Conservation (phyloP, 2,113 vertebrate species). For the Todiramphus chloris region DNA sequence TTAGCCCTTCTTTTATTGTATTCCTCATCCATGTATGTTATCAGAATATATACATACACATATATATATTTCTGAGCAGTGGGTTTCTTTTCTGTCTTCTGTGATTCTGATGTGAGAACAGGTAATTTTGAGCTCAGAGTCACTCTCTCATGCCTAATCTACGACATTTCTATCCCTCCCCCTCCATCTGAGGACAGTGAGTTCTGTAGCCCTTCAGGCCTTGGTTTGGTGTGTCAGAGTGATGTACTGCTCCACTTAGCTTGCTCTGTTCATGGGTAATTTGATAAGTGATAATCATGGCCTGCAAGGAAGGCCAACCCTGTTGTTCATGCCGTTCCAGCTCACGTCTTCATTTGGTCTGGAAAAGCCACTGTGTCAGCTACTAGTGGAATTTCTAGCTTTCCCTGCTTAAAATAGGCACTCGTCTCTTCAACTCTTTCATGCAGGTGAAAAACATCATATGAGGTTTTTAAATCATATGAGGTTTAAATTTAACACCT, state of each 20-base stretch:
- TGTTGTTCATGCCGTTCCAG: not conserved
- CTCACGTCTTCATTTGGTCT: not conserved
- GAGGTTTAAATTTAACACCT: not conserved
- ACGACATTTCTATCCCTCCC: not conserved
- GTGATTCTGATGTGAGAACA: not conserved
- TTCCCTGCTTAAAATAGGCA: not conserved
- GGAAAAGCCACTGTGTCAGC: constrained; percentile 27
- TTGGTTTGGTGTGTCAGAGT: not conserved
- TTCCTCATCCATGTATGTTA: not conserved
- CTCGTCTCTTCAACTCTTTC: not conserved
- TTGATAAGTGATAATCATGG: constrained; percentile 42
- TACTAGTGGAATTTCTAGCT: not conserved
- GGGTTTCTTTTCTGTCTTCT: not conserved
- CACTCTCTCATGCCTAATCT: not conserved
- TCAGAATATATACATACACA: not conserved
- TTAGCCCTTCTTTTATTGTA: not conserved
- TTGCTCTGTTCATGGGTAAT: constrained; percentile 8
- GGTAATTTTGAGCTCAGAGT: constrained; percentile 5
- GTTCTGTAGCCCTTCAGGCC: not conserved
- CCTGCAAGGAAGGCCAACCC: constrained; percentile 25
- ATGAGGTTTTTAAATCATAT: not conserved
- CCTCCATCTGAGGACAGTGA: not conserved
- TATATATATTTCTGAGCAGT: not conserved
- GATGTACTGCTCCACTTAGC: constrained; percentile 41
- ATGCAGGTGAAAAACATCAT: not conserved